Base-by-base conservation (phyloP, 2,888 invertebrate genomes). In the Mythimna albipuncta region DNA sequence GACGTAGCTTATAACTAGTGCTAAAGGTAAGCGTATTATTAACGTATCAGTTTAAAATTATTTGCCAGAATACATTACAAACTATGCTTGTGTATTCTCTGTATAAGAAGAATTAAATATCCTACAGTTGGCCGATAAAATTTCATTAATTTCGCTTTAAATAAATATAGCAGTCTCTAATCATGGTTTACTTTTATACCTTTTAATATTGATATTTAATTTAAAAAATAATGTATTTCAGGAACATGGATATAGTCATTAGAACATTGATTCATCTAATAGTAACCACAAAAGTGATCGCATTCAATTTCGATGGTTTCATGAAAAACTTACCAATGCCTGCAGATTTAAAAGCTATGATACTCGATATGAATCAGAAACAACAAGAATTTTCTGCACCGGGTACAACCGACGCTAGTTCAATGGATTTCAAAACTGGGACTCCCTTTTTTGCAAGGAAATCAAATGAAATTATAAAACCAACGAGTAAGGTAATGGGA, bases 261-360 rank as follows among this genome's bases (percentile, higher is more conserved):
- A 58, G 19, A 44, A 52, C 59, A 16, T 38, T 82, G 9, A 1
- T 83, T 4, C 72, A 75, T 63, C 21, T 86, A 41, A 57, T 64
- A 32, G 21, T 84, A 19, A 58, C 58, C 44, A 70, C 72, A 52
- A 77, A 66, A 67, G 73, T 69, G 5, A 64, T 75, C 2, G 47
- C 76, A n/a, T 62, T 80, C 10, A 64, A 67, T 54, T 78, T 86
- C 19, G 80, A 77, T 16, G 69, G 19, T 59, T 9, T 86, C 3
- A 38, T 82, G 50, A 74, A 76, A 63, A 64, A 76, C 9, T 32
- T 85, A 50, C 80, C 85, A 21, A 21, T 84, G 13, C 85, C 82
- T 2, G 70, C 52, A 55, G 75, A 74, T 38, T 44, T 82, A 19
- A 80, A 57, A 78, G 66, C 52, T 21, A 59, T 63, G 35, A 74